These are phyloP conservation scores for Eilema caniola DNA, from an alignment of 2,888 invertebrate species.

Conservation along the genomic window DNA sequence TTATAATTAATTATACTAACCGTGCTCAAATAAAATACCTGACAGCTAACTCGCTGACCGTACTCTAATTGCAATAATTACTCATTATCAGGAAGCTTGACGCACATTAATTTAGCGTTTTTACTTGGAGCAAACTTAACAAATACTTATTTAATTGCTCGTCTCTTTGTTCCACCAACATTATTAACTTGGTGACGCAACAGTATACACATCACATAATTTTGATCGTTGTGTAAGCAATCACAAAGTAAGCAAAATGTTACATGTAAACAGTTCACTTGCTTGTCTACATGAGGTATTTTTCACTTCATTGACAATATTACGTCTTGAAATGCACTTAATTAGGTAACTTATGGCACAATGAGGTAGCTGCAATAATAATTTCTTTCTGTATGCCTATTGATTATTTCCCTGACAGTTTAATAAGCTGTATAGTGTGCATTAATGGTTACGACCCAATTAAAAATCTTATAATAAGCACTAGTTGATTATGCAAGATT, in stretches of 20 bases:
- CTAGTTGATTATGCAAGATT: conserved; percentile 27
- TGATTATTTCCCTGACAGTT: conserved; percentile 58
- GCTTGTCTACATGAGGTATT: conserved; percentile 53
- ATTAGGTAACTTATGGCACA: conserved; percentile 40
- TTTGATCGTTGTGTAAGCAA: conserved; percentile 76
- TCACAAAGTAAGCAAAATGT: conserved; percentile 60
- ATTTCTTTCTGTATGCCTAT: conserved; percentile 53
- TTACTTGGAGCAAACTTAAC: conserved; percentile 76
- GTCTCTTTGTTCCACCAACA: conserved; percentile 79
- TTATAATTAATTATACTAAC: conserved; percentile 59
- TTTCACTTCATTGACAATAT: conserved; percentile 45
- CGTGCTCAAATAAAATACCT: conserved; percentile 58
- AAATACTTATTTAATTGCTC: conserved; percentile 83
- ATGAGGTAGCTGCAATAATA: conserved; percentile 54
- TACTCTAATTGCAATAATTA: conserved; percentile 83
- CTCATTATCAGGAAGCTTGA: conserved; percentile 83
- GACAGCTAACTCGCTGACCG: conserved; percentile 68
- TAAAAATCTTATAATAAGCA: conserved; percentile 43
- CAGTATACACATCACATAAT: conserved; percentile 61
- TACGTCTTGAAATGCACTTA: conserved; percentile 39
- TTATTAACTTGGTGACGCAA: conserved; percentile 75
- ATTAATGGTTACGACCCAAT: conserved; percentile 47
- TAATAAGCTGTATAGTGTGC: conserved; percentile 52
- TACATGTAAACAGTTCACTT: conserved; percentile 64
- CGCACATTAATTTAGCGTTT: conserved; percentile 81